Evolutionary conservation across 2,888 invertebrate genomes (phyloP), one percentile per base, ranked within the genome.

Genomic region (Gymnosoma rotundatum): DNA sequence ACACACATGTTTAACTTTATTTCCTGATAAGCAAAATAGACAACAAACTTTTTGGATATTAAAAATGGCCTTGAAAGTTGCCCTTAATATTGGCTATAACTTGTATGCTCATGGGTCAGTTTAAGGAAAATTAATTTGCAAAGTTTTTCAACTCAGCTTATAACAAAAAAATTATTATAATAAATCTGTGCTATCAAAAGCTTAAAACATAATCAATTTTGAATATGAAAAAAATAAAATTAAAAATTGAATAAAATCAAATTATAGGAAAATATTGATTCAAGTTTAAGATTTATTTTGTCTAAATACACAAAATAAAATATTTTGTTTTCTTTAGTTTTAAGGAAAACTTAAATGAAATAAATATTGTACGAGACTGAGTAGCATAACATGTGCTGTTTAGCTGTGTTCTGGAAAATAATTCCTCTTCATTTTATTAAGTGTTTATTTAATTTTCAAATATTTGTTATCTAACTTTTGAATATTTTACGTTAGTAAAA

Each of bases 361-460:
- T 1, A 48, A 16, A n/a, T 16, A 6, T n/a, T 16, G 0, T 3
- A n/a, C 0, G 5, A 48, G 6, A 48, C n/a, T 20, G 20, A 10
- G 12, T 14, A 42, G 20, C 12, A n/a, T 3, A 45, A 25, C 0
- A 25, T 56, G 25, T 56, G 21, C 9, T 42, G 7, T 48, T 2
- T 48, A 48, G 18, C 14, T 8, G 5, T 48, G 25, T 69, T 25
- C 0, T 2, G 10, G 0, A 12, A 14, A 32, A 5, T 32, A 3
- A 73, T 50, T 72, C 20, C 18, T 25, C 25, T 61, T 52, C 12
- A 52, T 52, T 73, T 63, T 32, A 63, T 63, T 38, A 73, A 63
- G 63, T 63, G 63, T 73, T 52, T 73, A 42, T 63, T 54, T 63
- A 73, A 18, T 52, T 42, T 73, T 63, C 3, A 25, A 63, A 54